These are phyloP conservation scores for Lithophane socia DNA, from an alignment of 2,888 invertebrate genomes.

Conservation along the genomic window DNA sequence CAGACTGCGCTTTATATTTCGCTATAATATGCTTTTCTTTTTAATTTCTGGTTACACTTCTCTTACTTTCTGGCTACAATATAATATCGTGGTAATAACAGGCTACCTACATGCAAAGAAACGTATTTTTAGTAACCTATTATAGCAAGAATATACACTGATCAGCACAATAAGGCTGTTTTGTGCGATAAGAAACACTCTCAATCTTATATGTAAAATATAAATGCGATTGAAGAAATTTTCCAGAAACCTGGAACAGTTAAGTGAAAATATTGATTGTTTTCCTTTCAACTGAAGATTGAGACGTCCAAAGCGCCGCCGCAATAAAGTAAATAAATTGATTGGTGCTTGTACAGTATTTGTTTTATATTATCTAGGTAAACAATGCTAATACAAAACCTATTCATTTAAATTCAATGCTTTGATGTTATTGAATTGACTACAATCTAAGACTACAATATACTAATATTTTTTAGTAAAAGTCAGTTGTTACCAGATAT, in stretches of 20 bases:
- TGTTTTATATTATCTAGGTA: constrained; percentile 17
- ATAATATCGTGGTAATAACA: constrained; percentile 48
- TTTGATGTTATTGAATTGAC: constrained; percentile 1
- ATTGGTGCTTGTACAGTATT: constrained; percentile 6
- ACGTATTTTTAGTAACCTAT: not conserved
- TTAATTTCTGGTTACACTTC: constrained; percentile 9
- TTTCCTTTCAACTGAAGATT: constrained; percentile 2
- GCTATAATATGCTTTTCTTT: constrained; percentile 21
- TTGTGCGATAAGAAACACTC: not conserved
- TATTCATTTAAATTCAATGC: constrained; percentile 9
- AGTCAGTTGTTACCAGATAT: constrained; percentile 52
- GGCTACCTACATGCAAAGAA: constrained; percentile 13
- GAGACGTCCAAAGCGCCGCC: not conserved
- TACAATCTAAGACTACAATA: not conserved
- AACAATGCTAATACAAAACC: constrained; percentile 13
- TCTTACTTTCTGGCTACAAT: constrained; percentile 12
- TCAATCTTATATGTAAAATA: constrained; percentile 3
- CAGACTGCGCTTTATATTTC: constrained; percentile 20
- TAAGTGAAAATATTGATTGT: not conserved
- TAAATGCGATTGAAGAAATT: constrained; percentile 12
- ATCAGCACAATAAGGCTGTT: not conserved
- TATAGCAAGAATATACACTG: not conserved
- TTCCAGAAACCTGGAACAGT: not conserved
- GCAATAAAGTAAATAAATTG: not conserved
- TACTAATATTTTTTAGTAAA: not conserved